phyloP scores from a whole-genome alignment of 2,113 vertebrate species.

The Limanda limanda region DNA sequence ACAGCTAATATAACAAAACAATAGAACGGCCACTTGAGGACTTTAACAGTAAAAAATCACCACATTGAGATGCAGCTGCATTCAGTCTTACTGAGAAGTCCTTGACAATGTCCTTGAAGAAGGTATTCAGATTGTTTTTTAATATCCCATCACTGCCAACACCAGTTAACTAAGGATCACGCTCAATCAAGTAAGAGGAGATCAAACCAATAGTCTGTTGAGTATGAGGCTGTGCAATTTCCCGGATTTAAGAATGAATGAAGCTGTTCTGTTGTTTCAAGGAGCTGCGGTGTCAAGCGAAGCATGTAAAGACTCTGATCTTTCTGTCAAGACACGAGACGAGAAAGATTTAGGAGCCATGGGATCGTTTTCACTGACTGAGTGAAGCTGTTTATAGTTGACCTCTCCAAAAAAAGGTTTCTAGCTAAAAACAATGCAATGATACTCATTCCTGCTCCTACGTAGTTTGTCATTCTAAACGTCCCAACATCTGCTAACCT shows the following conservation, averaged over 20 bases:
- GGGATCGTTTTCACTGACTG: constrained; percentile 23
- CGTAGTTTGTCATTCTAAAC: constrained; percentile 32
- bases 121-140: constrained; percentile 10
- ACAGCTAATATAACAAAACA: constrained; percentile 30
- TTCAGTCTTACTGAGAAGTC: not conserved
- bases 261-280: not conserved
- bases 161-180: constrained; percentile 19
- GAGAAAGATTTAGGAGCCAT: constrained; percentile 13
- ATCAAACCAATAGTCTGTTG: not conserved
- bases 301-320: not conserved
- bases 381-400: constrained; percentile 18
- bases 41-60: constrained; percentile 4
- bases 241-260: not conserved
- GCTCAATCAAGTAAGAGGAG: constrained; percentile 10
- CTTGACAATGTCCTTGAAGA: constrained; percentile 35
- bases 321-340: constrained; percentile 5
- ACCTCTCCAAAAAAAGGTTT: constrained; percentile 3
- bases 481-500: constrained; percentile 63
- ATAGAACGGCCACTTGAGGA: constrained; percentile 22
- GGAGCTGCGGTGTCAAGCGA: not conserved
- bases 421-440: constrained; percentile 34
- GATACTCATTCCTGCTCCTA: constrained; percentile 27
- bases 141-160: not conserved
- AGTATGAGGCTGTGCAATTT: not conserved
- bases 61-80: constrained; percentile 11